Conservation (phyloP, 2,113 vertebrate genomes). For the Heliornis fulica region DNA sequence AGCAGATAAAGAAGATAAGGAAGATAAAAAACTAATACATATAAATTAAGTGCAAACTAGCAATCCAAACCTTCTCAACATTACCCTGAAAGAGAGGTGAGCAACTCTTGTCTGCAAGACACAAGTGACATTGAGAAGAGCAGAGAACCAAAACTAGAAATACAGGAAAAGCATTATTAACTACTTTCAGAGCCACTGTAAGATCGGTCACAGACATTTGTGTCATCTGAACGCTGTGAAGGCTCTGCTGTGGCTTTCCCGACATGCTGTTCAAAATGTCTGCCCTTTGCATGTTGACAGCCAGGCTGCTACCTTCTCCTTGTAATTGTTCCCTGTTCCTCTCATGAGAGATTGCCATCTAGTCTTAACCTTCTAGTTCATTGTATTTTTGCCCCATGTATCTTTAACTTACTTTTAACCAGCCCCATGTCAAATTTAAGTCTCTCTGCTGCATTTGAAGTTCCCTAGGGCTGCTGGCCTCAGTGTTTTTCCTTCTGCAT, state of each 20-base stretch:
- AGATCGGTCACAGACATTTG: not conserved
- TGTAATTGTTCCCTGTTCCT: not conserved
- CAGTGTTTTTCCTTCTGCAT: not conserved
- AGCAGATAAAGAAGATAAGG: too few relatives aligned
- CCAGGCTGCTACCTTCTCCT: not conserved
- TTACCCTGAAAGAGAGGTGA: not conserved
- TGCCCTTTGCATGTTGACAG: not conserved
- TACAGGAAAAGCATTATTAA: not conserved
- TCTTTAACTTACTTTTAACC: not conserved
- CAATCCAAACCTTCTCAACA: not conserved
- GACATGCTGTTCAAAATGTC: not conserved
- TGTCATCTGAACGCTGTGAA: not conserved
- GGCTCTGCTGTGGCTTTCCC: not conserved
- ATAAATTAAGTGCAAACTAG: not conserved
- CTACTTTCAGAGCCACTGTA: not conserved
- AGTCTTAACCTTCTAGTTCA: not conserved
- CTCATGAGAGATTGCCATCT: not conserved
- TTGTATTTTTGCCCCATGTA: not conserved
- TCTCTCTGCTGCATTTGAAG: not conserved
- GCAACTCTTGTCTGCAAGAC: not conserved
- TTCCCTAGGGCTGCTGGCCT: not conserved
- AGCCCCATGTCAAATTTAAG: not conserved
- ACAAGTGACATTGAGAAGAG: fast-evolving
- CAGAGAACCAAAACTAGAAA: not conserved
- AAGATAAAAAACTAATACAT: not conserved